Evolutionary conservation across 2,113 vertebrate species (phyloP).

Genomic region (Orientallactaga bullata): DNA sequence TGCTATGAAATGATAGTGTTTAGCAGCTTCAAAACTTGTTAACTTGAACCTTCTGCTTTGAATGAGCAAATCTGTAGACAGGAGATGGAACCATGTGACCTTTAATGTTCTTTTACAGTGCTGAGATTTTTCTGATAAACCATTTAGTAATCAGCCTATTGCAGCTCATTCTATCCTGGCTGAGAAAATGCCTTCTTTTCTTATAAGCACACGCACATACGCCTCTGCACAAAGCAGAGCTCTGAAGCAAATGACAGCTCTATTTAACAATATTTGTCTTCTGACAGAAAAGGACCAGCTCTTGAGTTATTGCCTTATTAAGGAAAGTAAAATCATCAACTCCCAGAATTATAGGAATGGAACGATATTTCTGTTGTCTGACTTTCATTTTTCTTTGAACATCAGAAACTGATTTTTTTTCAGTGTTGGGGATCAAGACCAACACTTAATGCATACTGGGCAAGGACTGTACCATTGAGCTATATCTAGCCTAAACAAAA

Average conservation of each 20-base stretch:
- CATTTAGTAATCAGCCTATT: conserved; percentile 70
- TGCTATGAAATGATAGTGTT: conserved; percentile 64
- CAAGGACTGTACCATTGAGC: neutral
- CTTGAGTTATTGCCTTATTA: conserved; percentile 75
- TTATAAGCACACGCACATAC: conserved; percentile 52
- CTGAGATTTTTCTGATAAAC: conserved; percentile 70
- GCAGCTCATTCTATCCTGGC: conserved; percentile 58
- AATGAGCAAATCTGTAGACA: conserved; percentile 71
- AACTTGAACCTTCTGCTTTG: conserved; percentile 60
- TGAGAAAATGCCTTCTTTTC: conserved; percentile 68
- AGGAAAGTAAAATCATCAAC: conserved; percentile 77
- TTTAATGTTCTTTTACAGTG: conserved; percentile 68
- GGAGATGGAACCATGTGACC: conserved; percentile 63
- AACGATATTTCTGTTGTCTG: conserved; percentile 37
- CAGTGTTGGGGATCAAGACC: neutral
- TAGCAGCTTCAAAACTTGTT: conserved; percentile 63
- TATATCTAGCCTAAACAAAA: neutral
- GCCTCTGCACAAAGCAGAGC: conserved; percentile 63
- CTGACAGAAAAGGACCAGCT: conserved; percentile 63
- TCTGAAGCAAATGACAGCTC: conserved; percentile 69
- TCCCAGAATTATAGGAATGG: conserved; percentile 56
- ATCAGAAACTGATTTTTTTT: conserved; percentile 27
- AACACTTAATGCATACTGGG: neutral
- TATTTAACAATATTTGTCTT: conserved; percentile 79
- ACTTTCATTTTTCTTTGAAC: conserved; percentile 64